Conservation (phyloP, 2,888 invertebrate genomes). For the Plemyria rubiginata region DNA sequence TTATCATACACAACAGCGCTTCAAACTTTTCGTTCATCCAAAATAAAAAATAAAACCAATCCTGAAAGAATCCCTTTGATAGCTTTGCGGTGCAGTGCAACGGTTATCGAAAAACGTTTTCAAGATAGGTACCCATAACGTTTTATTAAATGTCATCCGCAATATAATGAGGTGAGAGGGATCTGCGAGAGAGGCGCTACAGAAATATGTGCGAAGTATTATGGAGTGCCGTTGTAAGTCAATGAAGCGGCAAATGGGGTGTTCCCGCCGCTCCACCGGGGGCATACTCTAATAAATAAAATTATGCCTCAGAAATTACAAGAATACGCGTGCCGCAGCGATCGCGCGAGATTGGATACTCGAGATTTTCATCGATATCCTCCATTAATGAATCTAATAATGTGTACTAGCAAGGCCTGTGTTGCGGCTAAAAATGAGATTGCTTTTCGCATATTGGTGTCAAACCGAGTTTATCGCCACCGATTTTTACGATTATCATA, state of each 20-base stretch:
- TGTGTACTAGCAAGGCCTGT: constrained; percentile 71
- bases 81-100: constrained; percentile 43
- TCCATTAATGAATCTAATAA: constrained; percentile 79
- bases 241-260: constrained; percentile 85
- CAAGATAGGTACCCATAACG: constrained; percentile 75
- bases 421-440: constrained; percentile 59
- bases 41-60: constrained; percentile 36
- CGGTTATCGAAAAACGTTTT: constrained; percentile 75
- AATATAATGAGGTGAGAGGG: constrained; percentile 83
- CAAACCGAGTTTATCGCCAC: constrained; percentile 41
- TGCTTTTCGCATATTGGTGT: constrained; percentile 45
- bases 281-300: constrained; percentile 84
- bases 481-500: constrained; percentile 45
- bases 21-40: constrained; percentile 15
- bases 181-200: constrained; percentile 77
- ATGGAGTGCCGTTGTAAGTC: constrained; percentile 85
- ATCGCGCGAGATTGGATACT: constrained; percentile 81
- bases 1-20: no score
- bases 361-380: constrained; percentile 79
- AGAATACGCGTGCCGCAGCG: constrained; percentile 77
- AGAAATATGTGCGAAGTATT: constrained; percentile 85
- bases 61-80: constrained; percentile 35
- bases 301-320: constrained; percentile 85
- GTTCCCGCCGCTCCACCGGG: constrained; percentile 74
- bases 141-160: constrained; percentile 84